Base-by-base conservation (phyloP, 1,140 invertebrate genomes). In the Caenorhabditis briggsae region DNA sequence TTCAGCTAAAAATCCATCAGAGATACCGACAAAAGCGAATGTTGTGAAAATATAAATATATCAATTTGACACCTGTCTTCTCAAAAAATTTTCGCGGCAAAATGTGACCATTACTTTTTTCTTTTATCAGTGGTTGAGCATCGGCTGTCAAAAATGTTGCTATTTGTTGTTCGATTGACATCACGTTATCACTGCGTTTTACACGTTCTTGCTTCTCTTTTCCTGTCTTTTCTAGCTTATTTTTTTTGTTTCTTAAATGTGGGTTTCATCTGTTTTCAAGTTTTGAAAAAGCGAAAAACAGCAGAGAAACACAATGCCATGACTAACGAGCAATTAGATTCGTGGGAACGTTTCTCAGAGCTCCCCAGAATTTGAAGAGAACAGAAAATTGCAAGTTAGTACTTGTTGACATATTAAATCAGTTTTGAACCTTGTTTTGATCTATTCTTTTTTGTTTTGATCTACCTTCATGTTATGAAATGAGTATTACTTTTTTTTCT, bases 251-350 rank as follows among this genome's bases (percentile, higher is more conserved):
- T 53, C 16, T 53, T 53, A 1, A 11, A 53, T 1, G 11, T 53
- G 11, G 50, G 1, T 58, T 58, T 58, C 56, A n/a, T 3, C 16
- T n/a, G 2, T 58, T 58, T 20, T 58, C 18, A 20, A 58, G 20
- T 8, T n/a, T 14, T n/a, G 20, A 58, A 18, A 5, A 2, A 58
- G 18, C 7, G n/a, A 8, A 58, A 20, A 58, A 58, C 2, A 58
- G 59, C 16, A 46, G 43, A 46, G 23, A 74, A 74, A 74, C 33
- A 70, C 41, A 46, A 70, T 70, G 11, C 43, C 58, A 11, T 3
- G n/a, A n/a, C 16, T 64, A 64, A 43, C 46, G 41, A 74, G 65
- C 65, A 74, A 74, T 74, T 74, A 74, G 65, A 46, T n/a, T 70
- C 41, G 41, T 46, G 64, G 65, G 41, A 46, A 65, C n/a, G 61